Base-by-base conservation (phyloP, 2,113 vertebrate species). In the Laticauda laticaudata region DNA sequence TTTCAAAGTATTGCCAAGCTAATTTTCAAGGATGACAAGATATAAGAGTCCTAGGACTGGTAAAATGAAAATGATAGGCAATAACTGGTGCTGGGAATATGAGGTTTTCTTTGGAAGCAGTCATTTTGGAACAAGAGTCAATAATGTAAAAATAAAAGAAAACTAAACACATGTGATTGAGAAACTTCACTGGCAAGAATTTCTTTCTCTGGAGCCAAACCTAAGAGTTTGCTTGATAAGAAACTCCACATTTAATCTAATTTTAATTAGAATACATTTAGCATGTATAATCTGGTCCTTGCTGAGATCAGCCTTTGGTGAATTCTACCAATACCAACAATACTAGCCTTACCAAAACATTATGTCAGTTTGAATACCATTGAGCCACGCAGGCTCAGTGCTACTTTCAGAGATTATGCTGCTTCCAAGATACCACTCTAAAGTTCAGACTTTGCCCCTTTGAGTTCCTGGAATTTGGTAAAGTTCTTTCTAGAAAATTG, bases 261-360 rank as follows among this genome's bases (percentile, higher is more conserved):
- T 69, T 88, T 92, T 92, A 88, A 92, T 92, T 92, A 88, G 57
- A 43, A 23, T 23, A 39, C n/a, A 91, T n/a, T 43, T 34, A 39
- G 23, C 39, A 24, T 23, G 24, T 88, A 81, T 88, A 61, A 88
- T 69, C n/a, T 26, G 29, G 12, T 29, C 20, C 53, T 92, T 29
- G 18, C 34, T 9, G 26, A 48, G 87, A 39, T 45, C 88, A 81
- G 18, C 53, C 51, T 21, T 45, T 48, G 43, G 26, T 34, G 15
- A 48, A 43, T 51, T 57, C 55, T 88, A 75, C 18, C 39, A 43
- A 5, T 24, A 23, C 56, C 26, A 89, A 15, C 64, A 18, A 55
- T 69, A 2, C 29, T 69, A 69, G 29, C 4, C n/a, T 69, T 69
- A 69, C 29, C 12, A 69, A 69, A 69, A 69, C 64, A n/a, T 5